Conservation (phyloP, 2,888 invertebrate species). For the Parnassius glacialis region DNA sequence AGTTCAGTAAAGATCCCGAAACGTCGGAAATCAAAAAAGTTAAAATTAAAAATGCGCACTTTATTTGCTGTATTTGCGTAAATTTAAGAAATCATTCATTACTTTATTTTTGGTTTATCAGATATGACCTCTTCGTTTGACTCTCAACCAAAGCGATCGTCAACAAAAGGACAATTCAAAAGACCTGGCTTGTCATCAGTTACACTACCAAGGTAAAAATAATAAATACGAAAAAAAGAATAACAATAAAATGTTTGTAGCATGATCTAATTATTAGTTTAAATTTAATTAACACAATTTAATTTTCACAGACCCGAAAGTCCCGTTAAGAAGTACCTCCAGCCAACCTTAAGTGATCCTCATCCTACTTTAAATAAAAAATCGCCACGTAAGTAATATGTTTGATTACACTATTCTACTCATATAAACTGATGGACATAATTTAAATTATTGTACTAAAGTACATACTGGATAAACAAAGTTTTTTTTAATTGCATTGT, state of each 20-base stretch:
- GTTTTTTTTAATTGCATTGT: no score
- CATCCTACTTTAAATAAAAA: constrained; percentile 82
- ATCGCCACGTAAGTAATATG: constrained; percentile 77
- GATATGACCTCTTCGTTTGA: constrained; percentile 66
- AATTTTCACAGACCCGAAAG: constrained; percentile 88
- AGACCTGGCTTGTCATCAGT: constrained; percentile 64
- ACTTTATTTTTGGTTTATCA: constrained; percentile 34
- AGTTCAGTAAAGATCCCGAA: no score
- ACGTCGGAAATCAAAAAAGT: no score
- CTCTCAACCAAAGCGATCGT: constrained; percentile 63
- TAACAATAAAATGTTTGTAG: no score
- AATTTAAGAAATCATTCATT: no score
- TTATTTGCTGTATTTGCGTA: no score
- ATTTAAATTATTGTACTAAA: no score
- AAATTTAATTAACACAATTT: background rate
- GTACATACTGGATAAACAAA: no score
- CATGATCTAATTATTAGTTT: no score
- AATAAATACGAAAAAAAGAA: background rate
- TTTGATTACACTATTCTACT: no score
- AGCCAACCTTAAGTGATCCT: constrained; percentile 90
- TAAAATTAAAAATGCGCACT: no score
- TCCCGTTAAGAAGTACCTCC: constrained; percentile 89
- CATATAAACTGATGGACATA: no score
- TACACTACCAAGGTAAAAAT: constrained; percentile 59
- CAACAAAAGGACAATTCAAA: constrained; percentile 67